phyloP scores from a whole-genome alignment of 2,113 vertebrate genomes.

The Athene cunicularia region DNA sequence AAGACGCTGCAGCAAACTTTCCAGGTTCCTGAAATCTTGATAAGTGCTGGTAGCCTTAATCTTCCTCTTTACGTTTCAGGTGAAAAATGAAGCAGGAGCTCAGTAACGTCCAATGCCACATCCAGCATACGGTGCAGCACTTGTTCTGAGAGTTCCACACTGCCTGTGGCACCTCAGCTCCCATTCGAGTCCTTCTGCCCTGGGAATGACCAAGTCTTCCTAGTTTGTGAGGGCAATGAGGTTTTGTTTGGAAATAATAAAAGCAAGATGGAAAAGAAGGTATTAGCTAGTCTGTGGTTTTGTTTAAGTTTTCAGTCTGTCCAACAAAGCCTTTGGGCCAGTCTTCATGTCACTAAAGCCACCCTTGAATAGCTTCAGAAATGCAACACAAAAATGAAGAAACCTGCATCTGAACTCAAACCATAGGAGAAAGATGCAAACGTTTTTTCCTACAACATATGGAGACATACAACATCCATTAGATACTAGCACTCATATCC shows the following conservation, averaged over 20 bases:
- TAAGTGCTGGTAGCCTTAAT: not conserved
- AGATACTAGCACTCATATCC: not conserved
- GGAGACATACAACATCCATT: not conserved
- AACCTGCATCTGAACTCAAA: not conserved
- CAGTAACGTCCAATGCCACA: not conserved
- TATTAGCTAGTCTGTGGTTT: not conserved
- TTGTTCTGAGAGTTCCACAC: not conserved
- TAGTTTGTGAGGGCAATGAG: not conserved
- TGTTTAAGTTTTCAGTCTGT: not conserved
- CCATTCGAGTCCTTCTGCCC: not conserved
- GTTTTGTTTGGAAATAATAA: not conserved
- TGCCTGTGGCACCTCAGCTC: accelerated
- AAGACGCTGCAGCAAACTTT: not conserved
- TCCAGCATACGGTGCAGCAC: not conserved
- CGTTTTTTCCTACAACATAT: not conserved
- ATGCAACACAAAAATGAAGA: not conserved
- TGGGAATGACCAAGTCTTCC: not conserved
- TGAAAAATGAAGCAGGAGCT: not conserved
- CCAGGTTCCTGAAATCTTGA: not conserved
- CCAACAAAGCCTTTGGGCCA: not conserved
- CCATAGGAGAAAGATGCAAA: not conserved
- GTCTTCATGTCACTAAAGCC: not conserved
- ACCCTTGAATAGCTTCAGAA: not conserved
- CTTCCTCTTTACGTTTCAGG: not conserved
- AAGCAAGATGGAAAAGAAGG: not conserved